These are phyloP conservation scores for Ammospiza caudacuta DNA, from an alignment of 2,113 vertebrate species.

Conservation along the genomic window DNA sequence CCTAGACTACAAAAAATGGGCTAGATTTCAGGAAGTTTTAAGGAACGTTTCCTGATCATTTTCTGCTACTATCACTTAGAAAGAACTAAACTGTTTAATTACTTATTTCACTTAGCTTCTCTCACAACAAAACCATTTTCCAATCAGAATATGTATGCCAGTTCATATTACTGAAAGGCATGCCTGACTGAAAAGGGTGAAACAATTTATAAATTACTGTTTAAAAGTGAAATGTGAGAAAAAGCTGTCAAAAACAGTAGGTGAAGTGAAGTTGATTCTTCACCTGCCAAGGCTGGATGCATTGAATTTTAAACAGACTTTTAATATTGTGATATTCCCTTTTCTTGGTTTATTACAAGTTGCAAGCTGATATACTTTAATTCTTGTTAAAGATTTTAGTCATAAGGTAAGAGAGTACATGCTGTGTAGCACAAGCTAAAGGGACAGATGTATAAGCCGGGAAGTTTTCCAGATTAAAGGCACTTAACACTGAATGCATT, in stretches of 20 bases:
- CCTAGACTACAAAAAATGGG: background rate
- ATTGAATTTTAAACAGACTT: slow-evolving; percentile 18
- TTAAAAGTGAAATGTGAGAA: slow-evolving; percentile 13
- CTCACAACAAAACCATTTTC: background rate
- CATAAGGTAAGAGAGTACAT: background rate
- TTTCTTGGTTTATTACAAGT: background rate
- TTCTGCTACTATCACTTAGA: background rate
- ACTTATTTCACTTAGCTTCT: background rate
- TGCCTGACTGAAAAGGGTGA: background rate
- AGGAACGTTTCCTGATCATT: background rate
- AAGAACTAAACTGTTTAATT: background rate
- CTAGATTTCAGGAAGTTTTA: background rate
- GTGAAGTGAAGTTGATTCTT: background rate
- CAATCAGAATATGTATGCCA: background rate
- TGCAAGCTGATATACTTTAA: background rate
- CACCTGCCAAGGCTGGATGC: background rate
- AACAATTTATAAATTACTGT: background rate
- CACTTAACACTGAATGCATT: slow-evolving; percentile 10
- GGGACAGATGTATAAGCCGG: background rate
- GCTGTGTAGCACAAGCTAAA: background rate
- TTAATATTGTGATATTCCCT: background rate
- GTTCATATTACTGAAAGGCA: background rate
- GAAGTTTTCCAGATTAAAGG: slow-evolving; percentile 23
- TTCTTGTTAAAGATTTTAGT: background rate
- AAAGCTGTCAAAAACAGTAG: slow-evolving; percentile 31